These are phyloP conservation scores for Latrodectus geometricus DNA, from an alignment of 1,140 invertebrate species.

Conservation along the genomic window DNA sequence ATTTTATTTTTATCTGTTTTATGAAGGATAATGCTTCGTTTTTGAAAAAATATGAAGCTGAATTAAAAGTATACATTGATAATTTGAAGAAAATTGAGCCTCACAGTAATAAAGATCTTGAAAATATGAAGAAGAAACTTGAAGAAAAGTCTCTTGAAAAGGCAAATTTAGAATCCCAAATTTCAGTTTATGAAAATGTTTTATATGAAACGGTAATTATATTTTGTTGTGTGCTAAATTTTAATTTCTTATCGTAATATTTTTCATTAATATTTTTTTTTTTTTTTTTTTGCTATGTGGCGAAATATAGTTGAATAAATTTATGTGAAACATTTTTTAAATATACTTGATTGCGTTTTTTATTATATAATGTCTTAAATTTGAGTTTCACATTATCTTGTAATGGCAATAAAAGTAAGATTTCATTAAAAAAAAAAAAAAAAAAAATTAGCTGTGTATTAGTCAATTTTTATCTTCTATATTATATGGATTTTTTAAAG, in stretches of 20 bases:
- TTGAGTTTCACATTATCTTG: too few species aligned
- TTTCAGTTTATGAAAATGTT: conserved; percentile 42
- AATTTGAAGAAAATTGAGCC: conserved; percentile 16
- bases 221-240: not conserved
- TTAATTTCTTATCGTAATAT: not conserved
- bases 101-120: conserved; percentile 38
- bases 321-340: not conserved
- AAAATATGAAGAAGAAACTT: conserved; percentile 28
- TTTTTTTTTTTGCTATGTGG: not conserved
- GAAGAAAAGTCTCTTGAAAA: conserved; percentile 22
- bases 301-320: not conserved
- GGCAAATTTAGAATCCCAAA: conserved; percentile 33
- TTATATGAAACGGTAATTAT: conserved; percentile 51
- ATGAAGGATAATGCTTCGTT: conserved; percentile 12
- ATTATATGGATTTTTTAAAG: too few species aligned
- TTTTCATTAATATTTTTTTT: not conserved
- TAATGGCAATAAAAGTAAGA: too few species aligned
- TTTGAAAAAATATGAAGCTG: conserved; percentile 29
- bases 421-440: too few species aligned
- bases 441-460: too few species aligned
- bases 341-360: too few species aligned
- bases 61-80: conserved; percentile 25
- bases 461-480: too few species aligned
- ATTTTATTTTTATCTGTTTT: too few species aligned
- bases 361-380: too few species aligned